A percentile compares a stretch with the other conserved stretches of the same genome.
These are phyloP conservation scores for Drosophila littoralis DNA, from an alignment of 1,140 invertebrate genomes.

Conservation along the genomic window DNA sequence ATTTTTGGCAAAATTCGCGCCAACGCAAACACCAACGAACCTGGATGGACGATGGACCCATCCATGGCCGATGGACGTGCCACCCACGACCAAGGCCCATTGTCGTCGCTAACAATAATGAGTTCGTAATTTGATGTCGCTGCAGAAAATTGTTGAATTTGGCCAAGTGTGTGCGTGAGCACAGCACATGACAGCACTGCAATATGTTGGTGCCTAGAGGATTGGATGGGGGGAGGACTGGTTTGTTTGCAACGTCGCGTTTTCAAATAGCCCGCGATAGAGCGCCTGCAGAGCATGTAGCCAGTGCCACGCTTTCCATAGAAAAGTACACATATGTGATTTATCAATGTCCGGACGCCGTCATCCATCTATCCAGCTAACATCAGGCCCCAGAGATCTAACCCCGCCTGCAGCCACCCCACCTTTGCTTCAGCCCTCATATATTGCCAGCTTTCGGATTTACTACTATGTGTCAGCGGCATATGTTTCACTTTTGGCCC, in stretches of 20 bases:
- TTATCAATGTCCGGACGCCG: slow-evolving; percentile 76
- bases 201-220: slow-evolving; percentile 3
- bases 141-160: slow-evolving; percentile 69
- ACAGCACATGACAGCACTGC: slow-evolving; percentile 26
- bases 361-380: slow-evolving; percentile 65
- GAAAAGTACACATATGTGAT: slow-evolving; percentile 55
- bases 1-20: slow-evolving; percentile 70
- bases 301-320: slow-evolving; percentile 8
- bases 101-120: slow-evolving; percentile 77
- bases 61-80: neutral
- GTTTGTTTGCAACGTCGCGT: slow-evolving; percentile 58
- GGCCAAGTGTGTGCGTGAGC: slow-evolving; percentile 39
- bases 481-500: slow-evolving; percentile 44
- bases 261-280: slow-evolving; percentile 34
- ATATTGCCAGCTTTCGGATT: slow-evolving; percentile 20
- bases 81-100: slow-evolving; percentile 34
- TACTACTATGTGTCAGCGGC: slow-evolving; percentile 30
- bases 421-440: neutral
- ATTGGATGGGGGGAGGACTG: neutral
- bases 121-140: slow-evolving; percentile 80
- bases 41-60: neutral
- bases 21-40: slow-evolving; percentile 39
- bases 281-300: slow-evolving; percentile 6
- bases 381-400: slow-evolving; percentile 6
- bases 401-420: neutral